Base-by-base conservation (phyloP, 2,888 invertebrate genomes). In the Rhaphigaster nebulosa region DNA sequence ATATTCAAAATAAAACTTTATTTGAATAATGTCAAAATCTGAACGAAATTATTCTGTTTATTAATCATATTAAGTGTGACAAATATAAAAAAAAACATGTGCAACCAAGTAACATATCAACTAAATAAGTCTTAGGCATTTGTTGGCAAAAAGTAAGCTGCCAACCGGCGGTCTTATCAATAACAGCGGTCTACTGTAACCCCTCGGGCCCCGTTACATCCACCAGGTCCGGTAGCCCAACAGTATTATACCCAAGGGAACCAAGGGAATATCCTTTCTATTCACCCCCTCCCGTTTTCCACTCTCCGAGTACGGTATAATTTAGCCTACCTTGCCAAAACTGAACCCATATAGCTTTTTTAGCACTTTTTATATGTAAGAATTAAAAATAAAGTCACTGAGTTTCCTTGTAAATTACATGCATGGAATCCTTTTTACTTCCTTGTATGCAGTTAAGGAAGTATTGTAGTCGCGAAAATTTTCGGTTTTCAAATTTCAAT, bases 151-250 rank as follows among this genome's bases (percentile, higher is more conserved):
- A 34, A 34, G 70, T 70, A 70, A 20, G 70, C 70, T 70, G 70
- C 70, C 70, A 70, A 70, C 65, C 12, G 13, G 65, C 20, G 34
- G 34, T 70, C 70, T 70, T 70, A 70, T 70, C 70, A 70, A 70
- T 70, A 70, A 70, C 34, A 34, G 34, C 6, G 20, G 34, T 1
- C 70, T 38, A 20, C 6, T 4, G 10, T 5, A 34, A 15, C 34
- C 70, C 70, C 70, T 1, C 2, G 70, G 70, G 70, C 34, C 70
- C 70, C 70, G 70, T 70, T 70, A 70, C 18, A 70, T 38, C 34
- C 34, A 8, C 3, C 34, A 15, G 70, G 29, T 15, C 70, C 34
- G 34, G 34, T 70, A 70, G 29, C 70, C 70, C 18, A 34, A 34
- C 34, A 6, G 70, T 34, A 70, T 70, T 70, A 70, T 34, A 70